Evolutionary conservation across 2,797 vertebrate genomes (phyloP), one percentile per base, ranked within the genome.

Genomic region (Orientallactaga sibirica): DNA sequence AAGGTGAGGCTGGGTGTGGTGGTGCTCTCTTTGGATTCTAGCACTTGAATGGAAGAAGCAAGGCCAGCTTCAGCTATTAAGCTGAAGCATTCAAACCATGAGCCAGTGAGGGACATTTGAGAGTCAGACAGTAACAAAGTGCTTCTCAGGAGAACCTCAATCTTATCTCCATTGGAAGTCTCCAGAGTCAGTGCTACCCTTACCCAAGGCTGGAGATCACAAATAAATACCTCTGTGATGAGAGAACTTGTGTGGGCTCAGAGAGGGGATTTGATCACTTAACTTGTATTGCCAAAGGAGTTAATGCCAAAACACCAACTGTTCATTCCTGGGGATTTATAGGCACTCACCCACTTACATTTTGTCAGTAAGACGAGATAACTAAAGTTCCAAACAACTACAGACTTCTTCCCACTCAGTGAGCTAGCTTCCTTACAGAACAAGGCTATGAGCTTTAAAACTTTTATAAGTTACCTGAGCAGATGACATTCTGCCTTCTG

Each of bases 251-350:
- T 93, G 81, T 80, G 87, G 71, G 85, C 77, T 96, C 71, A 93
- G 93, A 88, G 95, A 94, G 70, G 92, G 90, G 52, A 86, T 62
- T 48, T 95, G 85, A 96, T 95, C 73, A 94, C 68, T 94, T 94
- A 93, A 93, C 96, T 74, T 90, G 90, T n/a, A 43, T 61, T 97
- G 92, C 82, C 96, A 97, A 89, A 88, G 94, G 75, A 88, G 61
- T 80, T 91, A 86, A 91, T 95, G 74, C 86, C 87, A 75, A 91
- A 92, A 86, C 87, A 94, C 79, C 87, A 91, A 71, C 64, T 86
- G 75, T 64, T 96, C 76, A 90, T 94, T 95, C 95, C 61, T 93
- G 74, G 64, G 88, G 90, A 95, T 94, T 96, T 96, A 68, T 76
- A 91, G 58, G 41, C 52, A 87, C 77, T 92, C 66, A 81, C 24